Evolutionary conservation across 37 sponge, comb jelly and placozoan species (phyloP).

Genomic region (Spongilla lacustris): DNA sequence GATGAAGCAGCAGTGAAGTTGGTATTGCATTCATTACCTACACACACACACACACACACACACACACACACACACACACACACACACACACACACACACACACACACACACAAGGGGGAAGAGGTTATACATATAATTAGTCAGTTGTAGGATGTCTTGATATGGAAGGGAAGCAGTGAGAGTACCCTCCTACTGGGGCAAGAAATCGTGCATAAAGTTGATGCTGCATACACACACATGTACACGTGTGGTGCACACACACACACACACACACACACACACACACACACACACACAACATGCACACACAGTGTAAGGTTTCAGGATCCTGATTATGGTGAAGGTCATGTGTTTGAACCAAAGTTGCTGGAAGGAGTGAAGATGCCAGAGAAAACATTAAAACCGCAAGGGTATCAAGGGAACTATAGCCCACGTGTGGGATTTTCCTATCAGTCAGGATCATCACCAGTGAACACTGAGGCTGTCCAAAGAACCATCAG

Average conservation of each 20-base stretch:
- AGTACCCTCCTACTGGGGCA: not conserved
- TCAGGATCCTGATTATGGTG: constrained; percentile 72
- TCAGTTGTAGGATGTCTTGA: no score
- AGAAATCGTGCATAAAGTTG: not conserved
- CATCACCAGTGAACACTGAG: constrained; percentile 18
- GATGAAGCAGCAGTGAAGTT: no score
- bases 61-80: no score
- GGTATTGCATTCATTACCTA: no score
- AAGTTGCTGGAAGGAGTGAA: constrained; percentile 61
- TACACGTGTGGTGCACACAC: not conserved
- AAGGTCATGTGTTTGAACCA: constrained; percentile 72
- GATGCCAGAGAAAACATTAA: constrained; percentile 25
- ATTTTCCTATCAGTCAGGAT: constrained; percentile 38
- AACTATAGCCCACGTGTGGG: not conserved
- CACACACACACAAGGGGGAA: no score
- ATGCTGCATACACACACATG: not conserved
- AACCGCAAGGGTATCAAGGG: constrained; percentile 10
- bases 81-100: no score
- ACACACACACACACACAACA: not conserved
- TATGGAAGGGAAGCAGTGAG: no score
- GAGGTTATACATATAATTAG: no score
- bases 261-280: not conserved
- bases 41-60: not conserved
- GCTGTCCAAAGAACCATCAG: constrained; percentile 45
- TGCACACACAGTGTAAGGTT: constrained; percentile 54